These are phyloP conservation scores for human (Homo sapiens) DNA, from an alignment of 2,113 vertebrate species.

Conservation along the genomic window DNA sequence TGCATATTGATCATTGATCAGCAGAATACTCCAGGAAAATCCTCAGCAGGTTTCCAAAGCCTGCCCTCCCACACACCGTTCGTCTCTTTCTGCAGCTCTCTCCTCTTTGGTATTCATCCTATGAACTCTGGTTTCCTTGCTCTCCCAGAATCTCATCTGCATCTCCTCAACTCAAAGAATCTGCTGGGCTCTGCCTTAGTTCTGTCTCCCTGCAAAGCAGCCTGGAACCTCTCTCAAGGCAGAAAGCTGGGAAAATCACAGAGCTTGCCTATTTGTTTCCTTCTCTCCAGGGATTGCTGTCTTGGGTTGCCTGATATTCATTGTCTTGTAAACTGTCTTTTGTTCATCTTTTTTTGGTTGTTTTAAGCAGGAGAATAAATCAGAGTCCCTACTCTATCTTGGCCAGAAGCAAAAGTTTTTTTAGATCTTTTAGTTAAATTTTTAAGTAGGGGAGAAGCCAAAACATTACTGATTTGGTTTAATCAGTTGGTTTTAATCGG, in stretches of 20 bases:
- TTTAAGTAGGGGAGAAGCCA: background rate
- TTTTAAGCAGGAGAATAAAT: background rate
- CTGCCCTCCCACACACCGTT: no score
- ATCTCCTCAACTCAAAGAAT: slow-evolving; percentile 75
- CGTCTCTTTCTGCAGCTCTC: background rate
- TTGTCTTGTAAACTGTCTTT: background rate
- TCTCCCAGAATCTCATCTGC: background rate
- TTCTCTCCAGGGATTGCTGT: background rate
- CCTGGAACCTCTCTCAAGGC: background rate
- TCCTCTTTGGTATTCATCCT: background rate
- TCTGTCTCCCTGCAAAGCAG: no score
- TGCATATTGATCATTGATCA: background rate
- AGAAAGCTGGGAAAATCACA: background rate
- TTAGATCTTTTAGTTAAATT: background rate
- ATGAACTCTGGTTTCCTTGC: background rate
- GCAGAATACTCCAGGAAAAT: background rate
- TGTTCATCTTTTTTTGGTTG: background rate
- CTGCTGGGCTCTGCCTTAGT: background rate
- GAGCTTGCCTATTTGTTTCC: background rate
- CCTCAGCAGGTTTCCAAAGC: background rate
- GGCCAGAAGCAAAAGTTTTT: background rate
- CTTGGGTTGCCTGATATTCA: background rate
- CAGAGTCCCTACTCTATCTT: background rate
- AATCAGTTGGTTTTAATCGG: background rate
- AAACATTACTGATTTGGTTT: background rate